Evolutionary conservation across 2,797 vertebrate species (phyloP).

Genomic region (Pseudomugil tenellus): DNA sequence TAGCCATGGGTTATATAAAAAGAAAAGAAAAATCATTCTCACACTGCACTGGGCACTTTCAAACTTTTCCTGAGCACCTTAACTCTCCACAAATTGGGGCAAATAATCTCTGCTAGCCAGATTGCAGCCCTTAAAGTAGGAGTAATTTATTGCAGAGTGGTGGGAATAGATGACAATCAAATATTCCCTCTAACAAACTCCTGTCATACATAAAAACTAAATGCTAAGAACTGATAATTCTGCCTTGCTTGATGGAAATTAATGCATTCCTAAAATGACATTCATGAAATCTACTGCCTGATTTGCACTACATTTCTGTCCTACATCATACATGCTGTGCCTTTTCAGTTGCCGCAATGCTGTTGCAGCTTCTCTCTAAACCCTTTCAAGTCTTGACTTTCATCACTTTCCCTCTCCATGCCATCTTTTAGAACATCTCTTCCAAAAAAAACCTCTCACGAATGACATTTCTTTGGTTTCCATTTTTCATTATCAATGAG

Average conservation of each 20-base stretch:
- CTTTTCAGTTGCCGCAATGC: conserved; percentile 77
- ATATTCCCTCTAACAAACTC: conserved; percentile 64
- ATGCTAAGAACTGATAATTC: conserved; percentile 27
- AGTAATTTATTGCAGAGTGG: conserved; percentile 78
- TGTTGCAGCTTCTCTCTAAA: conserved; percentile 67
- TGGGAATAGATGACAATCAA: conserved; percentile 71
- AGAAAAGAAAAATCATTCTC: conserved; percentile 58
- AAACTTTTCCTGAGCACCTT: conserved; percentile 84
- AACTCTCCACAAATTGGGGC: conserved; percentile 73
- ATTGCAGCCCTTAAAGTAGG: conserved; percentile 79
- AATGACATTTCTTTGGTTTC: conserved; percentile 75
- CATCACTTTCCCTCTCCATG: conserved; percentile 70
- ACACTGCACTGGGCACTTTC: conserved; percentile 76
- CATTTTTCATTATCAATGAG: conserved; percentile 49
- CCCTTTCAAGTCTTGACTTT: conserved; percentile 73
- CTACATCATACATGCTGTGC: conserved; percentile 68
- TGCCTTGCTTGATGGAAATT: conserved; percentile 26
- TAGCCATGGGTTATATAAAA: conserved; percentile 74
- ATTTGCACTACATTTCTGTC: conserved; percentile 54
- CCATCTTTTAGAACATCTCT: conserved; percentile 50
- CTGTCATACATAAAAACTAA: conserved; percentile 57
- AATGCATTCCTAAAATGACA: conserved; percentile 52
- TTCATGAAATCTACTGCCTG: conserved; percentile 53
- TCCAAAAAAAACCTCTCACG: conserved; percentile 32
- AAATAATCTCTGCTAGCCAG: conserved; percentile 78